Conservation (phyloP, 2,797 vertebrate species). For the Enteromius paludinosus region DNA sequence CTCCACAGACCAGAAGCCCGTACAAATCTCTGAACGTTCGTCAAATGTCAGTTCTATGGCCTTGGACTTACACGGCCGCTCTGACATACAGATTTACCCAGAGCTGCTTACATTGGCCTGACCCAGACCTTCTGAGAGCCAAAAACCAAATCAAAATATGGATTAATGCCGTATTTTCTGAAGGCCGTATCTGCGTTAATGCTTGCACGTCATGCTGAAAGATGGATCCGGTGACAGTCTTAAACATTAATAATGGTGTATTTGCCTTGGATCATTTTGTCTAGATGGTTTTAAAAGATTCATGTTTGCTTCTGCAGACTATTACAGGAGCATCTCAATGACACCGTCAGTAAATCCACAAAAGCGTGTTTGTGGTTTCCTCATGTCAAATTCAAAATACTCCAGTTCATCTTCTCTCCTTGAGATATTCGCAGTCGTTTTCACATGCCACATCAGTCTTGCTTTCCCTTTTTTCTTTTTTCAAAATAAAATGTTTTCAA, state of each 20-base stretch:
- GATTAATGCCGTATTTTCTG: slow-evolving; percentile 18
- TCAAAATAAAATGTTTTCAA: slow-evolving; percentile 66
- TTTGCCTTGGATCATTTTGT: slow-evolving; percentile 11
- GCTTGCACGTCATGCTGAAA: background rate
- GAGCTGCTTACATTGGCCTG: slow-evolving; percentile 37
- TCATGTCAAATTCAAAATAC: slow-evolving; percentile 35
- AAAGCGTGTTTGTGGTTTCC: slow-evolving; percentile 49
- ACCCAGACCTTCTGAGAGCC: slow-evolving; percentile 35
- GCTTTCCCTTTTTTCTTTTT: slow-evolving; percentile 66
- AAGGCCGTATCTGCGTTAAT: background rate
- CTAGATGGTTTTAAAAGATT: slow-evolving; percentile 28
- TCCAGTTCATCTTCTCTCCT: slow-evolving; percentile 51
- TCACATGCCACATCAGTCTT: slow-evolving; percentile 70
- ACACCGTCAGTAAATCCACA: slow-evolving; percentile 53
- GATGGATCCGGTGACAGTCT: slow-evolving; percentile 10
- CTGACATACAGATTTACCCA: slow-evolving; percentile 47
- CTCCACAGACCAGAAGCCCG: slow-evolving; percentile 33
- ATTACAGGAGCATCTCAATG: slow-evolving; percentile 46
- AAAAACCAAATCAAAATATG: slow-evolving; percentile 14
- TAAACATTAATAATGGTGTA: background rate
- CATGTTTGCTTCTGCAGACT: slow-evolving; percentile 35
- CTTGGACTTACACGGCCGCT: slow-evolving; percentile 21
- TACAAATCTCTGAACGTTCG: slow-evolving; percentile 37
- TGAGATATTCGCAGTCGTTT: slow-evolving; percentile 60
- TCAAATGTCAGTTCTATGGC: slow-evolving; percentile 35